Evolutionary conservation across 2,888 invertebrate genomes (phyloP), one percentile per base, ranked within the genome.

Genomic region (Crepidodera aurea): DNA sequence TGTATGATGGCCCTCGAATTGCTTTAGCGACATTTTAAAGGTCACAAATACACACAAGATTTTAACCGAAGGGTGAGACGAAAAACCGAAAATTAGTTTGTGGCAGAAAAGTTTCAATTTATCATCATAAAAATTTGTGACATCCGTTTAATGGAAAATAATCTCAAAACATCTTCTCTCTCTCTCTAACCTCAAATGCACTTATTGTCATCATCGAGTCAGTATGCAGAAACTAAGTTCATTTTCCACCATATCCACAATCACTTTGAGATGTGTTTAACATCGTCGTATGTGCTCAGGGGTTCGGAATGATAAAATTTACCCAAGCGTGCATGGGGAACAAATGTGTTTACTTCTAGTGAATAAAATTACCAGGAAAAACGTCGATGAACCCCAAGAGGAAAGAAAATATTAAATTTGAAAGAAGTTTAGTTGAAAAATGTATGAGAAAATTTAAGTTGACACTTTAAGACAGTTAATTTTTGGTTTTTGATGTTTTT

Each of bases 251-350:
- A 34, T 22, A 40, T 22, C 7, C 32, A 53, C 53, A 15, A 40
- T 10, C 6, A 10, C 40, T 40, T 1, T 18, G 12, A 40, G 34
- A 39, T 19, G 39, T 39, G 51, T 53, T 53, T 53, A 53, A 53
- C 51, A 32, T 8, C 39, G 13, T 53, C 51, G 39, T 53, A 53
- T 53, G 51, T 39, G 53, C 25, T 53, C 40, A 53, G 53, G 40
- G 39, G 39, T 16, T 40, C 25, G 40, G 39, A 53, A 53, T 53
- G 53, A 53, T 53, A 13, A 19, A 53, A 53, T 63, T 53, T 53
- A 53, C 16, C 13, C 42, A 39, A 10, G 12, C 39, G 10, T 19
- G 39, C 12, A 53, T 15, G 10, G 40, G 53, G 19, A 50, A 51
- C 46, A 48, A 42, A 13, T 19, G 42, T 19, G 16, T 42, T 42